These are phyloP conservation scores for Nesidiocoris tenuis DNA, from an alignment of 2,888 invertebrate genomes.

Conservation along the genomic window DNA sequence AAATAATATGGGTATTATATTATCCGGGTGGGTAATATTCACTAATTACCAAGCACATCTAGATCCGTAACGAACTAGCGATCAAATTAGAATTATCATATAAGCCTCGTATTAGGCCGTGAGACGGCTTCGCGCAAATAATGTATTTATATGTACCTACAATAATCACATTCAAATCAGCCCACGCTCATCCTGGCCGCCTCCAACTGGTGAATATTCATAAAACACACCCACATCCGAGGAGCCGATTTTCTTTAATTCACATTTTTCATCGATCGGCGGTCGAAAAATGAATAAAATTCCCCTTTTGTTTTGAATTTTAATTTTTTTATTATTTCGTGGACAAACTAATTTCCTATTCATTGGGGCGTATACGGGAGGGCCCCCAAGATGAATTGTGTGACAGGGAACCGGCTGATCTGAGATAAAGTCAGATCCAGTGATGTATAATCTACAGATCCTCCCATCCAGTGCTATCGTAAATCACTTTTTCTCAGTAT, in stretches of 20 bases:
- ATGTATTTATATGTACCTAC: too few relatives aligned
- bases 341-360: conserved; percentile 30
- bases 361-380: conserved; percentile 23
- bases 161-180: conserved; percentile 23
- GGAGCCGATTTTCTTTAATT: background rate
- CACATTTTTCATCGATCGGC: conserved; percentile 11
- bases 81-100: too few relatives aligned
- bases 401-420: conserved; percentile 34
- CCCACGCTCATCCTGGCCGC: conserved; percentile 27
- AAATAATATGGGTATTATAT: too few relatives aligned
- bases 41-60: too few relatives aligned
- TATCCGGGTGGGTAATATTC: too few relatives aligned
- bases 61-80: too few relatives aligned
- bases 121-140: too few relatives aligned
- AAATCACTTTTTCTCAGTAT: conserved; percentile 34
- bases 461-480: conserved; percentile 18
- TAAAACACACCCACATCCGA: conserved; percentile 21
- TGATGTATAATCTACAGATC: conserved; percentile 32
- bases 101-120: too few relatives aligned
- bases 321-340: conserved; percentile 35
- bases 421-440: conserved; percentile 28
- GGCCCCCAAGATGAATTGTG: conserved; percentile 39
- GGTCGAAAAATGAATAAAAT: background rate
- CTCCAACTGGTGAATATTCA: conserved; percentile 32
- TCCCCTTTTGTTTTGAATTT: background rate